Conservation (phyloP, 2,888 invertebrate genomes). For the Plagodis pulveraria region DNA sequence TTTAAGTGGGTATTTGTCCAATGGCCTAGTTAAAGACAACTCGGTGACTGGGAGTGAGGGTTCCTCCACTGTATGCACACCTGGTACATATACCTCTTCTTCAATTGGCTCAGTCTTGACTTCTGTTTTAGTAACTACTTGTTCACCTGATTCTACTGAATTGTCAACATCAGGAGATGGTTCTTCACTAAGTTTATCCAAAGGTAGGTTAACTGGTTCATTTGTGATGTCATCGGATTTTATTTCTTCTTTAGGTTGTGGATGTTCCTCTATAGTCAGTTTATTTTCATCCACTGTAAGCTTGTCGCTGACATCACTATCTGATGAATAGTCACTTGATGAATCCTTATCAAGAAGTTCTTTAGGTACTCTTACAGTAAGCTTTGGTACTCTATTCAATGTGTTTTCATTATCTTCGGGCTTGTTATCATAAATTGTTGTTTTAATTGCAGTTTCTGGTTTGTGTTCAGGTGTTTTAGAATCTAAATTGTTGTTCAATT, state of each 20-base stretch:
- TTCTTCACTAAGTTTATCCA: conserved; percentile 44
- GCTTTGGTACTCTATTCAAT: conserved; percentile 87
- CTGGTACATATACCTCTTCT: conserved; percentile 48
- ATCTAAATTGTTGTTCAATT: conserved; percentile 73
- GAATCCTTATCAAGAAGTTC: conserved; percentile 83
- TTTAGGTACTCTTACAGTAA: conserved; percentile 88
- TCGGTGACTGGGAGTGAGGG: conserved; percentile 88
- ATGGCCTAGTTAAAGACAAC: conserved; percentile 88
- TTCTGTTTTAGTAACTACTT: conserved; percentile 56
- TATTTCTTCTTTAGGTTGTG: conserved; percentile 36
- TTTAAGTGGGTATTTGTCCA: conserved; percentile 90
- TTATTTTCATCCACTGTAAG: conserved; percentile 84
- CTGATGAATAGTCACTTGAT: conserved; percentile 81
- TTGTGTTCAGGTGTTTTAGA: conserved; percentile 62
- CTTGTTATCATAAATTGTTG: conserved; percentile 80
- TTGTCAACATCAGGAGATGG: conserved; percentile 38
- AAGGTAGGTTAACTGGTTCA: conserved; percentile 36
- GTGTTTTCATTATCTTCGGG: conserved; percentile 69
- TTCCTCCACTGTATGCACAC: conserved; percentile 63
- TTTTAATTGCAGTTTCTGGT: conserved; percentile 68
- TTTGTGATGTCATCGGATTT: conserved; percentile 25
- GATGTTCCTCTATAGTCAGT: conserved; percentile 45
- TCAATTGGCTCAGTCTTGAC: conserved; percentile 63
- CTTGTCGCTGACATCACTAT: conserved; percentile 86
- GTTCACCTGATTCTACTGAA: conserved; percentile 23